These are phyloP conservation scores for Pterophyllum scalare DNA, from an alignment of 2,113 vertebrate genomes.

Conservation along the genomic window DNA sequence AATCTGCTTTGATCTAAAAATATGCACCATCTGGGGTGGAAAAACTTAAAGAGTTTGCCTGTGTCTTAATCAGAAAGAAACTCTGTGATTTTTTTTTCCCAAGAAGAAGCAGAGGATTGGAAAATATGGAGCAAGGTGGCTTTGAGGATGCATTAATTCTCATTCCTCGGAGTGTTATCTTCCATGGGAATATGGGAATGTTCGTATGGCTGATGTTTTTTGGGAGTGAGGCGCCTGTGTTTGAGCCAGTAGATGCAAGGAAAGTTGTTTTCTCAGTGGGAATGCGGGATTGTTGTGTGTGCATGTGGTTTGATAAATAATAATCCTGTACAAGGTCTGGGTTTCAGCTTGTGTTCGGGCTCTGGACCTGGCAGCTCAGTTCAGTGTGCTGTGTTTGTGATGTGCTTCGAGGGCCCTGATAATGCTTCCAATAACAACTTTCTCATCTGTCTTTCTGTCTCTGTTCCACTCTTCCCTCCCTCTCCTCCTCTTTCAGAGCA, in stretches of 20 bases:
- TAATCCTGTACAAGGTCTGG: constrained; percentile 12
- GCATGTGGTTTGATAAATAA: constrained; percentile 48
- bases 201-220: constrained; percentile 17
- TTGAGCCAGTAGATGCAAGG: not conserved
- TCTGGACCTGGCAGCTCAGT: constrained; percentile 29
- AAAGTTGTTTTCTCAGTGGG: constrained; percentile 20
- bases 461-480: not conserved
- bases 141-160: constrained; percentile 40
- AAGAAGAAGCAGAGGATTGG: not conserved
- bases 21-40: constrained; percentile 61
- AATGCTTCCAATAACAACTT: constrained; percentile 31
- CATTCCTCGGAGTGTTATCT: constrained; percentile 26
- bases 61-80: constrained; percentile 67
- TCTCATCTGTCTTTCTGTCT: not conserved
- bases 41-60: constrained; percentile 70
- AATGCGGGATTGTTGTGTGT: constrained; percentile 17
- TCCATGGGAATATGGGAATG: constrained; percentile 28
- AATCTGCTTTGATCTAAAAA: constrained; percentile 80
- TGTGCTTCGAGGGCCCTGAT: constrained; percentile 24
- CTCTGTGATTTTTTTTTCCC: not conserved
- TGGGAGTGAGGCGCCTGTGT: not conserved
- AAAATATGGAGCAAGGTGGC: constrained; percentile 25
- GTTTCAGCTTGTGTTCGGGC: constrained; percentile 35
- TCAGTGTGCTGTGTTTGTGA: constrained; percentile 39
- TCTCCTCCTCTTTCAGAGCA: constrained; percentile 85